These are phyloP conservation scores for Lamprologus lemairii DNA, from an alignment of 2,113 vertebrate genomes.

Conservation along the genomic window DNA sequence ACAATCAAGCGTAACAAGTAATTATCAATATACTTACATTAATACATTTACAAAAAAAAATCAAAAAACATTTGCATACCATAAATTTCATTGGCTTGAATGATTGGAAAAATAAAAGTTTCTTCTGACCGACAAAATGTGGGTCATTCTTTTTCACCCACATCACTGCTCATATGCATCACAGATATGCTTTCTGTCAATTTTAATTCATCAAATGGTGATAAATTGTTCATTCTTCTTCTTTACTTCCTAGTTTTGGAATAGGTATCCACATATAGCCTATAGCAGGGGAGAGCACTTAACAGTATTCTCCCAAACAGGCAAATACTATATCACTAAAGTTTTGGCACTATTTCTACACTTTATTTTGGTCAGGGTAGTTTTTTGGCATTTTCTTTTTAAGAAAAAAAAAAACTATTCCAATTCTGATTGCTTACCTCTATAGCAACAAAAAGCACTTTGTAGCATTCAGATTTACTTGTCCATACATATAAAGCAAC, in stretches of 20 bases:
- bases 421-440: conserved; percentile 34
- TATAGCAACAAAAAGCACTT: conserved; percentile 18
- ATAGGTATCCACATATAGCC: neutral
- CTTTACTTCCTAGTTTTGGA: neutral
- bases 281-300: neutral
- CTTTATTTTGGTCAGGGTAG: conserved; percentile 52
- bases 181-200: neutral
- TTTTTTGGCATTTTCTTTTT: conserved; percentile 39
- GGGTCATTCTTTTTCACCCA: neutral
- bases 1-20: conserved; percentile 53
- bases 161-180: neutral
- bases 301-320: neutral
- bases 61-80: conserved; percentile 52
- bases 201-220: neutral
- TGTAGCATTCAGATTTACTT: conserved; percentile 32
- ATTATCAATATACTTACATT: conserved; percentile 49
- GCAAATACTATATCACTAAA: conserved; percentile 17
- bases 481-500: conserved; percentile 34
- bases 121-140: conserved; percentile 18
- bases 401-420: conserved; percentile 1
- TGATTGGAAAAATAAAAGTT: conserved; percentile 28
- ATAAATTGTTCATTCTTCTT: neutral
- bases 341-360: conserved; percentile 58
- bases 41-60: conserved; percentile 52
- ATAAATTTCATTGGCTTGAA: conserved; percentile 34